phyloP scores from a whole-genome alignment of 2,113 vertebrate genomes.

The Phoenicopterus ruber region DNA sequence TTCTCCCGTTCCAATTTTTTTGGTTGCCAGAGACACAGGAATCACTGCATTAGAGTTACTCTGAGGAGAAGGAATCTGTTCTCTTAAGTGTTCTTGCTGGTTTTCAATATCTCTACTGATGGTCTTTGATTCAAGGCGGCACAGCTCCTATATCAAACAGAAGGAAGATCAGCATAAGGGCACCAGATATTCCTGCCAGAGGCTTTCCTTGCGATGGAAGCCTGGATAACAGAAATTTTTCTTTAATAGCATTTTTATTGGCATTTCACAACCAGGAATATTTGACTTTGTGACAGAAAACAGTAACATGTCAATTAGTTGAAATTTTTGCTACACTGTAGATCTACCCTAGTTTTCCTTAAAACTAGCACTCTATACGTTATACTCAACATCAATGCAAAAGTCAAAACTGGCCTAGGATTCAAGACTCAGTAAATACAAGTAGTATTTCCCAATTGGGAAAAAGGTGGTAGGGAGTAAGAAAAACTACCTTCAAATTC shows the following conservation, averaged over 20 bases:
- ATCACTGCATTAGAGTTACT: conserved; percentile 39
- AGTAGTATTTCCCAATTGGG: neutral
- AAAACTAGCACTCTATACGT: neutral
- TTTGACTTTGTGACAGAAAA: neutral
- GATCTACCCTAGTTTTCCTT: neutral
- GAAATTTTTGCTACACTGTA: neutral
- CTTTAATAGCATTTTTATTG: neutral
- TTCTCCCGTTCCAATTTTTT: conserved; percentile 71
- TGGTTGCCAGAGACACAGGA: conserved; percentile 25
- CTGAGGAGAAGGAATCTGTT: conserved; percentile 68
- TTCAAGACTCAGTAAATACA: neutral
- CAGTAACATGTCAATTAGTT: neutral
- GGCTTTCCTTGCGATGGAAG: neutral
- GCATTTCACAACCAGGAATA: neutral
- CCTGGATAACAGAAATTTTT: neutral
- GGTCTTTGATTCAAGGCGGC: conserved; percentile 78
- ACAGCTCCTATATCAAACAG: conserved; percentile 75
- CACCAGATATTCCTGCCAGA: neutral
- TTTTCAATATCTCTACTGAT: conserved; percentile 58
- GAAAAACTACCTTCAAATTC: neutral
- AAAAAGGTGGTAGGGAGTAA: rapidly evolving
- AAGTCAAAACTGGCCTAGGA: neutral
- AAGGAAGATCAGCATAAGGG: neutral
- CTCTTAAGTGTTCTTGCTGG: conserved; percentile 67
- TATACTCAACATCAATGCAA: neutral